A percentile compares a stretch with the other conserved stretches of the same genome.
Evolutionary conservation across 2,113 vertebrate genomes (phyloP).

Genomic region (Rhizomys pruinosus): DNA sequence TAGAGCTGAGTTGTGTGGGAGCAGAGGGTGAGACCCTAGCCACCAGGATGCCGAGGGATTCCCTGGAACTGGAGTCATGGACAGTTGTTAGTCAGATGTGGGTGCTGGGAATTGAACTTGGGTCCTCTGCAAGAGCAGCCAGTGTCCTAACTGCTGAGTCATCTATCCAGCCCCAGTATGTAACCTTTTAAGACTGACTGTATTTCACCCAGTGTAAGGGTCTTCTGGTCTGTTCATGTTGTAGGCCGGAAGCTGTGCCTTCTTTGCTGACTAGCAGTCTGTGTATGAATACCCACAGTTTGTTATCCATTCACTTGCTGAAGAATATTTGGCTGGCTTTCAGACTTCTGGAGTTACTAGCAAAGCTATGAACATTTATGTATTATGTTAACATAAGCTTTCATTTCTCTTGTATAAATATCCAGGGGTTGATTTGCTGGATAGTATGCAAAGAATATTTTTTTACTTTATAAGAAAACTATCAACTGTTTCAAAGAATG

Average conservation of each 20-base stretch:
- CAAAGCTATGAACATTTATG: background rate
- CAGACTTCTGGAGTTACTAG: background rate
- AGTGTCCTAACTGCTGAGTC: no score
- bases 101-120: no score
- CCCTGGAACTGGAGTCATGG: no score
- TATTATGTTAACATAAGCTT: background rate
- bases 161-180: no score
- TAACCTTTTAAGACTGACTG: background rate
- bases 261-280: slow-evolving; percentile 4
- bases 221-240: background rate
- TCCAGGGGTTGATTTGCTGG: background rate
- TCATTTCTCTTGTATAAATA: slow-evolving; percentile 25
- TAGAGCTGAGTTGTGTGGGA: background rate
- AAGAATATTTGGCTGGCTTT: background rate
- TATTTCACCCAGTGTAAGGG: background rate
- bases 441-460: background rate
- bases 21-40: slow-evolving; percentile 25
- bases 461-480: slow-evolving; percentile 7
- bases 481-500: background rate
- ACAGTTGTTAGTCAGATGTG: no score
- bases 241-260: background rate
- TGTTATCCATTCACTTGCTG: background rate
- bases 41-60: fast-evolving
- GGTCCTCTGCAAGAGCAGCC: no score
- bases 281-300: background rate